phyloP scores from a whole-genome alignment of 2,113 vertebrate species.

The Macaca nemestrina region DNA sequence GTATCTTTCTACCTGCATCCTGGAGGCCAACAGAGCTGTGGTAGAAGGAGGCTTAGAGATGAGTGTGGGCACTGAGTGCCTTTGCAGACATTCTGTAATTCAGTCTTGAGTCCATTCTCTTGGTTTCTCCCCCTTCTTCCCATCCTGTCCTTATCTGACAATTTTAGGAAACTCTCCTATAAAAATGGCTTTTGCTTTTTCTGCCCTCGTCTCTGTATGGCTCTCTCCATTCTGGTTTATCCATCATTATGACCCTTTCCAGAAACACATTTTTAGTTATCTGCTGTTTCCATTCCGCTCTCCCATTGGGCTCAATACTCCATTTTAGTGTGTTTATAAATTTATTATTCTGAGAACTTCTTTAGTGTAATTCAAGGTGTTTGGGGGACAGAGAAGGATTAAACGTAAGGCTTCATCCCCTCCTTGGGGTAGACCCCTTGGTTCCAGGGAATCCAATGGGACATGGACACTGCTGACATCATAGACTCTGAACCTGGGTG shows the following conservation, averaged over 20 bases:
- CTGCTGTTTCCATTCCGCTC: background rate
- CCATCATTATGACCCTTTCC: background rate
- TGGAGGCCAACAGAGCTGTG: background rate
- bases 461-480: background rate
- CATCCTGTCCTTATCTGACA: background rate
- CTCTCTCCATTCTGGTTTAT: background rate
- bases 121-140: background rate
- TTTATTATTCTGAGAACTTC: background rate
- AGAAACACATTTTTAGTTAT: background rate
- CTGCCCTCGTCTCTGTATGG: background rate
- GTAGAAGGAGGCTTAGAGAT: background rate
- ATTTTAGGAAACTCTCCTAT: background rate
- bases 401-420: background rate
- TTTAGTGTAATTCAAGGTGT: background rate
- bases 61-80: no score
- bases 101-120: background rate
- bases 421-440: background rate
- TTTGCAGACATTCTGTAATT: rapidly evolving
- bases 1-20: background rate
- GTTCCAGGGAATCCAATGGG: background rate
- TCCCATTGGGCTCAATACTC: background rate
- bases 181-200: background rate
- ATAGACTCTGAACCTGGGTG: background rate
- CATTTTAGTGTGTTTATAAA: background rate
- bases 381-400: background rate